phyloP scores from a whole-genome alignment of 2,797 vertebrate species.

The Hypotaenidia okinawae region DNA sequence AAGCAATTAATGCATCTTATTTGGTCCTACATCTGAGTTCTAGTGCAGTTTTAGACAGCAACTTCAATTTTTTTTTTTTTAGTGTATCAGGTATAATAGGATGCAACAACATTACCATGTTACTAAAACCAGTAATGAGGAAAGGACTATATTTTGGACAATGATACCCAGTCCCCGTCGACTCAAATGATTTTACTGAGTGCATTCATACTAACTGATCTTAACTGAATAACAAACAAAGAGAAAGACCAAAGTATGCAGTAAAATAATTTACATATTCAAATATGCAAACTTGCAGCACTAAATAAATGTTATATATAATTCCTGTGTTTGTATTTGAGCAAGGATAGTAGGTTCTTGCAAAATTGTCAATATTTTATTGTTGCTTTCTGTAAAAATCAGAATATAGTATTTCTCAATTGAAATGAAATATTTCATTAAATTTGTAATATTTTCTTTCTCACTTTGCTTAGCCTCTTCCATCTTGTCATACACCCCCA shows the following conservation, averaged over 20 bases:
- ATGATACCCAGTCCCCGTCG: slow-evolving; percentile 38
- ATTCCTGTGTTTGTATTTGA: slow-evolving; percentile 33
- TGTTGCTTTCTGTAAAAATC: slow-evolving; percentile 65
- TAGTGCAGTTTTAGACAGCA: slow-evolving; percentile 70
- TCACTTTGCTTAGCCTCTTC: slow-evolving; percentile 58
- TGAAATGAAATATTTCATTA: slow-evolving; percentile 72
- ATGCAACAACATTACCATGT: slow-evolving; percentile 63
- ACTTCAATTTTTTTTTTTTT: slow-evolving; percentile 47
- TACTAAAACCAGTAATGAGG: slow-evolving; percentile 73
- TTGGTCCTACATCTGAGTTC: slow-evolving; percentile 77
- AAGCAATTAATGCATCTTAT: slow-evolving; percentile 83
- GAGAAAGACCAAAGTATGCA: slow-evolving; percentile 36
- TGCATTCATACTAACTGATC: slow-evolving; percentile 40
- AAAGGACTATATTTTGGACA: slow-evolving; percentile 69
- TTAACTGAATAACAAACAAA: slow-evolving; percentile 67
- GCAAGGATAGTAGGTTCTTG: slow-evolving; percentile 44
- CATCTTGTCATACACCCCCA: slow-evolving; percentile 48
- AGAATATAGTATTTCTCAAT: slow-evolving; percentile 55
- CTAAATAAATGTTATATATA: neutral
- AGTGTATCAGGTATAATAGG: slow-evolving; percentile 78
- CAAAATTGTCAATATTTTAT: slow-evolving; percentile 71
- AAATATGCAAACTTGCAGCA: slow-evolving; percentile 28
- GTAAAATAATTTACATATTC: slow-evolving; percentile 52
- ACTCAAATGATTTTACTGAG: slow-evolving; percentile 62
- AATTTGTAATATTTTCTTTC: slow-evolving; percentile 58